A percentile compares a stretch with the other conserved stretches of the same genome.
Evolutionary conservation across 2,797 vertebrate genomes (phyloP).

Genomic region (Catamblyrhynchus diadema): DNA sequence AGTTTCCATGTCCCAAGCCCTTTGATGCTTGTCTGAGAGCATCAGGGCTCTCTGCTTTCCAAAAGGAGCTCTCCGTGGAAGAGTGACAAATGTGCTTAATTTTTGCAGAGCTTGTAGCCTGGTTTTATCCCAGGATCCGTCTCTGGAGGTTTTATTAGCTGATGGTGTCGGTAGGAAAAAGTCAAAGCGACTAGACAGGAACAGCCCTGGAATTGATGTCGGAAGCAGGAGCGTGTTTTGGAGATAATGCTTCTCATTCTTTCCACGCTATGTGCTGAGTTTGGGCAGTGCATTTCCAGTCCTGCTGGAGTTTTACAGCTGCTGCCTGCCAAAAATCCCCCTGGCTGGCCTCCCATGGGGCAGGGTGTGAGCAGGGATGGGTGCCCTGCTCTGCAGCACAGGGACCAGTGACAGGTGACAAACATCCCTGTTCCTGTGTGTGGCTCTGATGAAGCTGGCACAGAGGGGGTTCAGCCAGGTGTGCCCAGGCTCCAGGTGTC

Average conservation of each 20-base stretch:
- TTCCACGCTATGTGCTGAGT: not conserved
- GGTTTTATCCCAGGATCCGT: slow-evolving; percentile 52
- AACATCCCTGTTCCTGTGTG: rapidly evolving
- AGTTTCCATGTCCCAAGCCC: not conserved
- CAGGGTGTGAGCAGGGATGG: not conserved
- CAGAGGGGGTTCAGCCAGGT: not conserved
- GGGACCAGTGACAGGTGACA: not conserved
- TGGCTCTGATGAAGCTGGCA: rapidly evolving
- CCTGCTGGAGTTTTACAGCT: not conserved
- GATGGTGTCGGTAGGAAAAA: slow-evolving; percentile 60
- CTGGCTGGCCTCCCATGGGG: rapidly evolving
- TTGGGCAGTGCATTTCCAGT: not conserved
- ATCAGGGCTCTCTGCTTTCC: slow-evolving; percentile 3
- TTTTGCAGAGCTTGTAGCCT: slow-evolving; percentile 49
- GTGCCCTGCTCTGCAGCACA: not conserved
- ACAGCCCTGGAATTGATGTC: slow-evolving; percentile 48
- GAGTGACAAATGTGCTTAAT: slow-evolving; percentile 63
- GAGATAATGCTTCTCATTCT: slow-evolving; percentile 49
- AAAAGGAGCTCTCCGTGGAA: not conserved
- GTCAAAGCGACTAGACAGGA: slow-evolving; percentile 52
- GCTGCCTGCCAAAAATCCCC: not conserved
- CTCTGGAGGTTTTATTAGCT: slow-evolving; percentile 55
- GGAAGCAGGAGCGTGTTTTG: slow-evolving; percentile 35
- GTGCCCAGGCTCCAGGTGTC: not conserved
- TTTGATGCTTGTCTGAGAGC: slow-evolving; percentile 36